Evolutionary conservation across 2,888 invertebrate species (phyloP), one percentile per base, ranked within the genome.

Genomic region (Heteromyza rotundicornis): DNA sequence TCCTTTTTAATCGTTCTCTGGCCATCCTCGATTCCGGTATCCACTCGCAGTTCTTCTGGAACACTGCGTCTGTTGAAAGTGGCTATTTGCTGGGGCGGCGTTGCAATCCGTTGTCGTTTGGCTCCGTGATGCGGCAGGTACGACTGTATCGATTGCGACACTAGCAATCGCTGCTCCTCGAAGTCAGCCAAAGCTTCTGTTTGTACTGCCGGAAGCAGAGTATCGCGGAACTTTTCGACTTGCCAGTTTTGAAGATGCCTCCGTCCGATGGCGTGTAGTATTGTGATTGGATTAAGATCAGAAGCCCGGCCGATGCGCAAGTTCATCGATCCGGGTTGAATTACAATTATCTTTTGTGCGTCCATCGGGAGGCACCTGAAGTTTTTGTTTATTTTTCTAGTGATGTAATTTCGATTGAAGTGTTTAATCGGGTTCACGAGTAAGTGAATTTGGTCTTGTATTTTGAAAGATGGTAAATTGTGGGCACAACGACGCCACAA

Each of bases 251-350:
- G 74, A 51, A 80, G 72, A 2, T 84, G 74, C 27, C 68, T 70
- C 32, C 82, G 70, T 0, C 77, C 84, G 12, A 84, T 73, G 0
- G 81, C 84, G 83, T 97, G 96, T 1, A 96, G 86, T 62, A 96
- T 86, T 36, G 91, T 91, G 59, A 91, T 87, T 10, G 97, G 97
- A 78, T 92, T 88, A 2, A 94, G 85, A 81, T 97, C 97, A 0
- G 95, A 94, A 1, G 96, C 96, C 71, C 94, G 85, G 1, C 97
- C 97, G 77, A 97, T 92, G 65, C 96, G 86, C 22, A 97, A 86
- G 81, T 94, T 91, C 53, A 92, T 87, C 0, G 96, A 97, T 7
- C 97, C 97, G 19, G 97, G 96, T 79, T 97, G 96, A 60, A 97
- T 95, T n/a, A 97, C 91, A 63, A 98, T 91, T 47, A 94, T 92